phyloP scores from a whole-genome alignment of 2,888 invertebrate genomes.

The Pseudococcus jackbeardsleyi region DNA sequence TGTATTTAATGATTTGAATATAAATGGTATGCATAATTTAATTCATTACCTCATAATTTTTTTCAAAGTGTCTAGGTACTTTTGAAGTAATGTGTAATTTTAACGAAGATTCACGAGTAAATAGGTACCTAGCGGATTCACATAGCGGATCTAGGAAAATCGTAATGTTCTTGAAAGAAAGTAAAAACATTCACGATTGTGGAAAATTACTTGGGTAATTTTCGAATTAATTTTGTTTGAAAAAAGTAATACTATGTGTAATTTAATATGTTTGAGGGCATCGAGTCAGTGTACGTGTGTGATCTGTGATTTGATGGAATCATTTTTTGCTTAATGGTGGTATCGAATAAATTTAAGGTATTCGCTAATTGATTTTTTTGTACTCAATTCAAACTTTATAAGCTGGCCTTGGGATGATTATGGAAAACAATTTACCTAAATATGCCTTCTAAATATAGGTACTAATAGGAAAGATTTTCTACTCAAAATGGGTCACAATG shows the following conservation, averaged over 20 bases:
- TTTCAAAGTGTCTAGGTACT: background rate
- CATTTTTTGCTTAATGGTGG: no score
- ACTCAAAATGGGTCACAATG: no score
- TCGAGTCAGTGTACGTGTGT: no score
- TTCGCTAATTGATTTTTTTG: no score
- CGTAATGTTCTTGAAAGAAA: background rate
- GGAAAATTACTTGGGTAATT: background rate
- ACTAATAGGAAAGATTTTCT: no score
- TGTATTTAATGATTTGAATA: background rate
- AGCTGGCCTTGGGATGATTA: no score
- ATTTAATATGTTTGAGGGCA: no score
- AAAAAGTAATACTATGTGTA: background rate
- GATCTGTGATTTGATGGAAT: no score
- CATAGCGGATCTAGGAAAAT: constrained; percentile 3
- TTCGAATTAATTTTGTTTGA: background rate
- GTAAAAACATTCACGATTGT: background rate
- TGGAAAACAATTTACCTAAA: no score
- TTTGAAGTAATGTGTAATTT: background rate
- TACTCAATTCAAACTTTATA: no score
- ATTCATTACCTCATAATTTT: background rate
- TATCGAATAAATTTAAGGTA: no score
- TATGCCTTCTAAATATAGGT: no score
- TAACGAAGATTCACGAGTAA: background rate
- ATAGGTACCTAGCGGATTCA: background rate
- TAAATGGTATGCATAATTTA: background rate